Base-by-base conservation (phyloP, 2,113 vertebrate species). In the Lepisosteus oculatus region DNA sequence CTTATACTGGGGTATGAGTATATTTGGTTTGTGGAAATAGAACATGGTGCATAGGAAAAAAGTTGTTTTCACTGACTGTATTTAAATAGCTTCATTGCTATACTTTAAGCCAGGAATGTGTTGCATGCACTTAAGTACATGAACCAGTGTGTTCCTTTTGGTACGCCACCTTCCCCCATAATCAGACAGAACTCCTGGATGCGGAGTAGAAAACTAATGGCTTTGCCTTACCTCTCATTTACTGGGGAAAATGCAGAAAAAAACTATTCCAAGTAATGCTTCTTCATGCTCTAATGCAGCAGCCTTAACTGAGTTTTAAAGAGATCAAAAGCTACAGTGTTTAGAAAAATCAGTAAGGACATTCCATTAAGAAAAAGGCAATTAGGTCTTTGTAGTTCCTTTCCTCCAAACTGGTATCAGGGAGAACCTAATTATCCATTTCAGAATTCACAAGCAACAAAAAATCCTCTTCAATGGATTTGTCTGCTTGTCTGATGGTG, bases 361-460 rank as follows among this genome's bases (percentile, higher is more conserved):
- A 59, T 61, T 59, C 67, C 62, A 72, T 71, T 75, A 71, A 55
- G 62, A 75, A 64, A 70, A 63, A 72, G 55, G 66, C 75, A 72
- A 59, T 76, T 69, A 69, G 61, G 61, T 59, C 67, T 69, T 76
- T 56, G 61, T 67, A 72, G 61, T 65, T 45, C 47, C 68, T 57
- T 68, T 68, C 54, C 12, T 51, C 68, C 43, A 47, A 12, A 29
- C 55, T 7, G 6, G 55, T 67, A 67, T 64, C 43, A 70, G 73
- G 51, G 71, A 54, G 65, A 72, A 69, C 71, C 61, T 76, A 76
- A 76, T 69, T 65, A 76, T 69, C 75, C 75, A 69, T 76, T 76
- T 69, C 61, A 61, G 62, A 76, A 57, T 55, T 72, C 59, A 72
- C 42, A 13, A 69, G 66, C 61, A 63, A 41, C 29, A 55, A 17